Conservation (phyloP, 2,113 vertebrate genomes). For the Papio anubis region DNA sequence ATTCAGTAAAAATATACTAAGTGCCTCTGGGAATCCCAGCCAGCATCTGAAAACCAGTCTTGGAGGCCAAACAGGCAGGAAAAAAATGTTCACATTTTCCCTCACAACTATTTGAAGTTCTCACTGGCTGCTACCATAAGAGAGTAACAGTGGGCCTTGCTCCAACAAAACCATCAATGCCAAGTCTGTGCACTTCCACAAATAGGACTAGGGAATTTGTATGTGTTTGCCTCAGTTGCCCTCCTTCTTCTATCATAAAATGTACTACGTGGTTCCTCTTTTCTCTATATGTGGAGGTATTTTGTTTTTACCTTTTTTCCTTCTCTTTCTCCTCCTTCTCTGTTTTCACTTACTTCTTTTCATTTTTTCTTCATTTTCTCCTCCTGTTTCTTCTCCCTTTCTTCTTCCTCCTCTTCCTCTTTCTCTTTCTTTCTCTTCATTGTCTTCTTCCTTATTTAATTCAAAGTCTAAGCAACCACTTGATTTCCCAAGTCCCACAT, state of each 20-base stretch:
- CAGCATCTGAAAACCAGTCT: neutral
- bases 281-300: neutral
- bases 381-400: neutral
- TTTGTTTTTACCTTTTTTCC: neutral
- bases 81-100: neutral
- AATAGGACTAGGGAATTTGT: neutral
- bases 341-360: neutral
- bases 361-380: neutral
- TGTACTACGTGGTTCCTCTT: neutral
- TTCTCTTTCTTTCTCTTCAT: neutral
- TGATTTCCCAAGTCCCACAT: neutral
- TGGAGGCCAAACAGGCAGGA: too few species aligned
- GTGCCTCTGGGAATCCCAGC: neutral
- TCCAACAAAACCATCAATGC: neutral
- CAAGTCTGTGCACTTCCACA: neutral
- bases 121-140: neutral
- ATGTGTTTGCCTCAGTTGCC: neutral
- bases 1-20: neutral
- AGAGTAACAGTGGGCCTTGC: neutral
- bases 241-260: neutral
- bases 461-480: neutral
- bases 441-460: neutral
- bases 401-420: neutral
- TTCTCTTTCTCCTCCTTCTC: neutral
- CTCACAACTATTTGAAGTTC: neutral